A percentile compares a stretch with the other conserved stretches of the same genome.
phyloP scores from a whole-genome alignment of 2,797 vertebrate genomes.

The Euthynnus affinis region DNA sequence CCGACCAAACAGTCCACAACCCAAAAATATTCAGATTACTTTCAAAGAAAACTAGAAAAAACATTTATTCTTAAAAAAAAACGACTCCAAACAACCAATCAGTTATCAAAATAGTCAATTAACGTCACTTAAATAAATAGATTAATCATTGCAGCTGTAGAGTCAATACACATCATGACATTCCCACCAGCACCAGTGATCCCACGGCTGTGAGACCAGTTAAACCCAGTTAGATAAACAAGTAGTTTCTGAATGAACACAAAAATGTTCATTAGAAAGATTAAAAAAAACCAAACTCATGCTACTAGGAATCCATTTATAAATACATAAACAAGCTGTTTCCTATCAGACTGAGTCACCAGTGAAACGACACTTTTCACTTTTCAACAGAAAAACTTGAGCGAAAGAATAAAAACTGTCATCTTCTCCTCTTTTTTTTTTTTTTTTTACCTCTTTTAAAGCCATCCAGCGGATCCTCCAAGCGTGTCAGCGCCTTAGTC shows the following conservation, averaged over 20 bases:
- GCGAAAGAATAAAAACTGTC: not conserved
- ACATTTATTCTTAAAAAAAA: no score
- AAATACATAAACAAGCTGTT: no score
- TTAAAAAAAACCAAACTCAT: not conserved
- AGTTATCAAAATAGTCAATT: no score
- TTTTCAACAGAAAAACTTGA: not conserved
- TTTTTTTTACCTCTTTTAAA: constrained; percentile 82
- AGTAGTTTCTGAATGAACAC: not conserved
- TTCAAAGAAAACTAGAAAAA: no score
- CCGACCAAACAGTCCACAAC: no score
- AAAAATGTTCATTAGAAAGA: not conserved
- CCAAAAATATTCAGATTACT: no score
- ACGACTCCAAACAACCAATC: no score
- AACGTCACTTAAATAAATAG: no score
- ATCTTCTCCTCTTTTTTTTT: constrained; percentile 15
- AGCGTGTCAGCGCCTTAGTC: constrained; percentile 66
- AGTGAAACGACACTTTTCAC: not conserved
- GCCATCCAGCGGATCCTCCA: constrained; percentile 59
- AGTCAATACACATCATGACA: no score
- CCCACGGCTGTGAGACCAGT: not conserved
- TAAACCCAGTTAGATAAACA: not conserved
- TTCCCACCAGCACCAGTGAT: not conserved
- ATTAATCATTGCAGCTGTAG: no score
- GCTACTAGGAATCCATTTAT: no score
- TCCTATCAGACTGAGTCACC: not conserved